phyloP scores from a whole-genome alignment of 2,113 vertebrate genomes.

The Cyphomyrus plagiostoma region DNA sequence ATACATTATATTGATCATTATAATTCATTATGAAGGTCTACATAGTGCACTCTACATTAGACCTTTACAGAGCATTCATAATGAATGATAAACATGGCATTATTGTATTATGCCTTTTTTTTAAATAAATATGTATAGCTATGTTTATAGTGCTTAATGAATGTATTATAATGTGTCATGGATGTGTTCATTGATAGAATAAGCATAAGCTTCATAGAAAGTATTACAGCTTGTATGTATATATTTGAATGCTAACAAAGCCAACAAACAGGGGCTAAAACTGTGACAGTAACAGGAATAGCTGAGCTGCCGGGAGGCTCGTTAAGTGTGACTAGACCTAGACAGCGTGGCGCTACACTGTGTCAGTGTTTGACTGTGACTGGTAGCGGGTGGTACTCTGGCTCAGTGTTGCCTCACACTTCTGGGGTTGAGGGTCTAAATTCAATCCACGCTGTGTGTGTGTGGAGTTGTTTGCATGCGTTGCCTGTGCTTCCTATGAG shows the following conservation, averaged over 20 bases:
- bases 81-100: no score
- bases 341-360: not conserved
- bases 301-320: not conserved
- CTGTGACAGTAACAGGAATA: not conserved
- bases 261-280: not conserved
- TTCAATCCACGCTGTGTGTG: not conserved
- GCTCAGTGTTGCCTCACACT: not conserved
- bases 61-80: no score
- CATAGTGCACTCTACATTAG: no score
- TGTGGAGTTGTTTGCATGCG: not conserved
- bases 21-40: no score
- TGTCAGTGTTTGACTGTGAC: not conserved
- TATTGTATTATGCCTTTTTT: no score
- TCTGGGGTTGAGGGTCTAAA: not conserved
- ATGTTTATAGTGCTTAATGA: no score
- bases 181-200: no score
- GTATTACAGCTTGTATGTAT: not conserved
- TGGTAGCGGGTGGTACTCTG: not conserved
- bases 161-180: no score
- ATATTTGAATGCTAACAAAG: not conserved
- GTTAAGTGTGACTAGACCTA: not conserved
- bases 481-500: not conserved
- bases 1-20: no score
- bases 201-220: no score
- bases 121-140: no score